These are phyloP conservation scores for Gambelia wislizenii DNA, from an alignment of 2,797 vertebrate genomes.

Conservation along the genomic window DNA sequence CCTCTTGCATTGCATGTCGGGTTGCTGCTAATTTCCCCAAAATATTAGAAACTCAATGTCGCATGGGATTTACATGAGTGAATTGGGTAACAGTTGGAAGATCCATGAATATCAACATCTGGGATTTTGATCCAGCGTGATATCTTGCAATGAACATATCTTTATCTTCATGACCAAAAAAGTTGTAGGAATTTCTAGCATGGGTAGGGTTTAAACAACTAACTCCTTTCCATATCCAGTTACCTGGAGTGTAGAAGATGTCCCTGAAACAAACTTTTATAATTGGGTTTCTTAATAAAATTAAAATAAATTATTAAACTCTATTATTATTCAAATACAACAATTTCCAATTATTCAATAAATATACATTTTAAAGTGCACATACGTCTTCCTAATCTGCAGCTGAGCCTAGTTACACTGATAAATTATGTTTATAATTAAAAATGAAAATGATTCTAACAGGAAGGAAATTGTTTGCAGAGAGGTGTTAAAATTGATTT, in stretches of 20 bases:
- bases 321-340: conserved; percentile 60
- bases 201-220: not conserved
- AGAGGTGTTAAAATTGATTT: conserved; percentile 64
- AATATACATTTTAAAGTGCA: conserved; percentile 61
- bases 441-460: conserved; percentile 58
- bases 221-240: not conserved
- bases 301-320: conserved; percentile 56
- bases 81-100: not conserved
- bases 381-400: conserved; percentile 45
- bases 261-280: conserved; percentile 1
- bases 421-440: conserved; percentile 71
- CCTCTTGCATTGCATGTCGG: too few relatives aligned
- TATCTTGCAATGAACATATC: not conserved
- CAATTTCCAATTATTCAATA: conserved; percentile 66
- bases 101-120: not conserved
- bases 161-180: not conserved
- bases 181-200: not conserved
- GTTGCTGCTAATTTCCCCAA: too few relatives aligned
- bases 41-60: too few relatives aligned
- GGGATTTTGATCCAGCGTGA: not conserved
- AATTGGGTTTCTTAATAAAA: conserved; percentile 56
- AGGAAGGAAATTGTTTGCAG: conserved; percentile 62
- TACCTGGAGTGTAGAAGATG: conserved; percentile 5
- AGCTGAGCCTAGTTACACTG: conserved; percentile 45
- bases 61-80: too few relatives aligned